A percentile compares a stretch with the other conserved stretches of the same genome.
Conservation (phyloP, 2,888 invertebrate species). For the Phytoseiulus persimilis region DNA sequence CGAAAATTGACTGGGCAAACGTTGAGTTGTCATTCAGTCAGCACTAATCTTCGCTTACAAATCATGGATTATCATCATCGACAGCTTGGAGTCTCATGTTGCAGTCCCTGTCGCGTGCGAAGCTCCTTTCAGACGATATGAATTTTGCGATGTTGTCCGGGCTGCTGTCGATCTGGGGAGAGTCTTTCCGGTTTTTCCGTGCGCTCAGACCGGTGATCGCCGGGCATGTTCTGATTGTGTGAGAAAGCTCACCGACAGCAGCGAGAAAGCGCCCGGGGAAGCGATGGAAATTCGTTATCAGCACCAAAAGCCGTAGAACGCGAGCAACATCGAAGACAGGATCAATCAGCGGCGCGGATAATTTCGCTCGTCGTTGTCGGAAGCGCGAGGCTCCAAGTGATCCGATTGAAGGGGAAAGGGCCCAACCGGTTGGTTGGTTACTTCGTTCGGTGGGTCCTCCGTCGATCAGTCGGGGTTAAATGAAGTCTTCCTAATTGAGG, state of each 20-base stretch:
- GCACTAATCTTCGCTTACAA: neutral
- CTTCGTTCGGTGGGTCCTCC: neutral
- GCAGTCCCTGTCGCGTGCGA: neutral
- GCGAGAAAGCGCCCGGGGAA: no score
- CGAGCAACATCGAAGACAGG: neutral
- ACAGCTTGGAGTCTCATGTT: neutral
- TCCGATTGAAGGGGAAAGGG: neutral
- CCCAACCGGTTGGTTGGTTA: neutral
- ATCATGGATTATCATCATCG: neutral
- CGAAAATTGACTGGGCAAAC: neutral
- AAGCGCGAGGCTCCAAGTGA: neutral
- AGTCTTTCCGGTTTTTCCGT: neutral
- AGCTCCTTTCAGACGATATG: neutral
- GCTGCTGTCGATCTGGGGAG: neutral
- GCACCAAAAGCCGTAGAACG: neutral
- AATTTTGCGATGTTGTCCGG: neutral
- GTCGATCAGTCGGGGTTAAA: neutral
- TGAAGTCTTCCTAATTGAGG: neutral
- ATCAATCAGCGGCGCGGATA: neutral
- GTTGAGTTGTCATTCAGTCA: neutral
- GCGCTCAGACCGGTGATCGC: no score
- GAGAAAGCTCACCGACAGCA: no score
- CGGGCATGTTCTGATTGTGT: no score
- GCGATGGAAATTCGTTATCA: neutral
- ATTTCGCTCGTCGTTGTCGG: neutral